Evolutionary conservation across 2,888 invertebrate genomes (phyloP), one percentile per base, ranked within the genome.

Genomic region (Drosophila nr. fundita): DNA sequence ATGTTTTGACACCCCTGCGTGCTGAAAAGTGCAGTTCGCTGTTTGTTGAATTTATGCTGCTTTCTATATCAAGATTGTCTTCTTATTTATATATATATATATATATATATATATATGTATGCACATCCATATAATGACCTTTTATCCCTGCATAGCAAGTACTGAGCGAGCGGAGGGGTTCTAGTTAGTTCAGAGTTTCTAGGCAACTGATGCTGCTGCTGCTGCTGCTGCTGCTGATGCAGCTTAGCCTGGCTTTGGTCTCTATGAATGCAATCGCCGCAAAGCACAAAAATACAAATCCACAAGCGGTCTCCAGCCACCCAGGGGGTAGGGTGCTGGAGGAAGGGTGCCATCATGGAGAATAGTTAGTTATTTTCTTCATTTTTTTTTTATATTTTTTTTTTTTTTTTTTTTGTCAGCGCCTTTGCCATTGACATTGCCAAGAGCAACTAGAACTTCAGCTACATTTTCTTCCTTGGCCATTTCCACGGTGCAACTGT

Each of bases 401-500:
- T 54, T 18, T 38, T 18, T 52, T 34, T 21, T 52, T 54, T 27
- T 54, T 18, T 38, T 18, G 11, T 18, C 11, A 36, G 34, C 11
- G 30, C 27, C 13, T 29, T 42, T 40, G 58, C 58, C 57, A 53
- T 32, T 48, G 29, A 36, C 34, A 50, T 29, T 52, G 48, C 34
- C 57, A 54, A 45, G 30, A 40, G 48, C 61, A 48, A 65, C 27
- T 64, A 27, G 42, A 21, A 59, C 30, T 58, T 34, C 42, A 36
- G 34, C n/a, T 32, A 34, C 48, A 10, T n/a, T 48, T 36, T 58
- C 27, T 21, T 49, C 65, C 53, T 38, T 49, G 58, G 54, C 69
- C 68, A 48, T 52, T 72, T 71, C 76, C 87, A 87, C 74, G 87
- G 72, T 77, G 78, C 83, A 87, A 87, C 85, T 87, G 88, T 85